These are phyloP conservation scores for Neopipo cinnamomea DNA, from an alignment of 2,113 vertebrate species.

Conservation along the genomic window DNA sequence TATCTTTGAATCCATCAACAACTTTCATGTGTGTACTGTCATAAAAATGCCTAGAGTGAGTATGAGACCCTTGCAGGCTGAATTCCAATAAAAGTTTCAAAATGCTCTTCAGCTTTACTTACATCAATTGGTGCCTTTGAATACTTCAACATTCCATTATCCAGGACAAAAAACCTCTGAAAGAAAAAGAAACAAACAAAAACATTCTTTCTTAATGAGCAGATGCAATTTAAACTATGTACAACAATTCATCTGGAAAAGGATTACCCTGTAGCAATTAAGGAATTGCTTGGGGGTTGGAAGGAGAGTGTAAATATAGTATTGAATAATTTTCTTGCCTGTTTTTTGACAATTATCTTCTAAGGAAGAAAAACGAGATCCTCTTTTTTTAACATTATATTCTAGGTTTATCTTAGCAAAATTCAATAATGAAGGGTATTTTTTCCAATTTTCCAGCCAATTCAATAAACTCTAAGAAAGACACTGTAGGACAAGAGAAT, in stretches of 20 bases:
- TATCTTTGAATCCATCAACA: not conserved
- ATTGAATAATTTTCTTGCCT: not conserved
- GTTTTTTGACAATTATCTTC: not conserved
- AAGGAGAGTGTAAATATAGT: not conserved
- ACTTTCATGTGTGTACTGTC: not conserved
- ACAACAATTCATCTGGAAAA: not conserved
- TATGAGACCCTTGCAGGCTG: not conserved
- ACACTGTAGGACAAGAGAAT: not conserved
- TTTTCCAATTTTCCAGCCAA: not conserved
- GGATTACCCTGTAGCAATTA: not conserved
- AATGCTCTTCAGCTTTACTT: constrained; percentile 76
- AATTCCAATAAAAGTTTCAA: constrained; percentile 2
- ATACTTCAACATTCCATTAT: constrained; percentile 98
- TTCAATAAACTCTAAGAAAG: not conserved
- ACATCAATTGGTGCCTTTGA: constrained; percentile 98
- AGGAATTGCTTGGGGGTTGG: not conserved
- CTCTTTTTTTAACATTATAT: not conserved
- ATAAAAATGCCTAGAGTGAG: not conserved
- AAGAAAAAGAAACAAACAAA: constrained; percentile 17
- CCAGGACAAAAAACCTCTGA: constrained; percentile 97
- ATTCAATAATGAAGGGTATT: not conserved
- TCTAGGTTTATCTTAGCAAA: not conserved
- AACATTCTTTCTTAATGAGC: not conserved
- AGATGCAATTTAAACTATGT: not conserved
- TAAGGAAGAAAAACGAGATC: not conserved